Conservation (phyloP, 2,888 invertebrate species). For the Agonum fuliginosum region DNA sequence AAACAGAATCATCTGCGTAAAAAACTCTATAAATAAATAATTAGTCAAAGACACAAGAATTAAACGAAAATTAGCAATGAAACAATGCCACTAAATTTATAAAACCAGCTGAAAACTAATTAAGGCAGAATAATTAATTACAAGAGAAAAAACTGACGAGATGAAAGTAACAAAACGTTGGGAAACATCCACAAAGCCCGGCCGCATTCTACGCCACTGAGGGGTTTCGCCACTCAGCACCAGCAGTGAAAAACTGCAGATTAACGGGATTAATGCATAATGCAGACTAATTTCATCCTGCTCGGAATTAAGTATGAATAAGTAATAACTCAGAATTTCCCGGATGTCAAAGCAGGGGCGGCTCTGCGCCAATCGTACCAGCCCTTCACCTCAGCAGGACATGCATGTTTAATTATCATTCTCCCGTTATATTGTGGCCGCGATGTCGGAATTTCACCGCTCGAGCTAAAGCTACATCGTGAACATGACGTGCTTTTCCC, state of each 20-base stretch:
- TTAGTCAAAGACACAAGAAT: slow-evolving; percentile 38
- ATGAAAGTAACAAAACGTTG: slow-evolving; percentile 42
- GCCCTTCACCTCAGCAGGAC: slow-evolving; percentile 10
- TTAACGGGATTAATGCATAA: slow-evolving; percentile 60
- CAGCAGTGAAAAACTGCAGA: slow-evolving; percentile 51
- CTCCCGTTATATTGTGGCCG: slow-evolving; percentile 49
- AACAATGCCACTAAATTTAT: slow-evolving; percentile 41
- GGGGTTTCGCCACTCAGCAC: neutral
- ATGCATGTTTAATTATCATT: slow-evolving; percentile 57
- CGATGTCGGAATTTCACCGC: slow-evolving; percentile 31
- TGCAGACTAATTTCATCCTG: slow-evolving; percentile 61
- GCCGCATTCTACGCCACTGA: slow-evolving; percentile 24
- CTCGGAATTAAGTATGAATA: slow-evolving; percentile 62
- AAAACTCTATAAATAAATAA: slow-evolving; percentile 38
- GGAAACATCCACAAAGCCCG: slow-evolving; percentile 9
- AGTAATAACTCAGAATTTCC: slow-evolving; percentile 62
- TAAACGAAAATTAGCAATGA: slow-evolving; percentile 48
- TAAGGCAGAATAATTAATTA: slow-evolving; percentile 35
- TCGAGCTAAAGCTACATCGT: slow-evolving; percentile 11
- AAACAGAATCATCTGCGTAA: slow-evolving; percentile 5
- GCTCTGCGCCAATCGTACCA: neutral
- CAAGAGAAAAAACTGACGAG: slow-evolving; percentile 14
- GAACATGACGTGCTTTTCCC: neutral
- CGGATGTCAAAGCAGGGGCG: slow-evolving; percentile 59
- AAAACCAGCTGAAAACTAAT: slow-evolving; percentile 47